Evolutionary conservation across 2,888 invertebrate genomes (phyloP).

Genomic region (Steromphala cineraria): DNA sequence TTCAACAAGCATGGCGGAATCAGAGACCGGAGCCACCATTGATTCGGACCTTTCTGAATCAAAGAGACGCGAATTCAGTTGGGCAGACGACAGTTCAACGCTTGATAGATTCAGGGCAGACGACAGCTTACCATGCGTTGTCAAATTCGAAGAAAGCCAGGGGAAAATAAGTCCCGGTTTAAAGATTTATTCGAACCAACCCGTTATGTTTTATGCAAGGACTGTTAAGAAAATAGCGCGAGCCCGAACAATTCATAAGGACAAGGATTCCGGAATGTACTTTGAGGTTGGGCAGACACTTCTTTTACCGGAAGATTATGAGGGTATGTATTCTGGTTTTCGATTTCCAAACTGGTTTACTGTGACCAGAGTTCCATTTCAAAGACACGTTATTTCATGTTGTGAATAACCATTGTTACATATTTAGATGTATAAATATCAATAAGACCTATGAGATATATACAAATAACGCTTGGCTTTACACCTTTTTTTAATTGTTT

Average conservation of each 20-base stretch:
- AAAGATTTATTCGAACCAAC: conserved; percentile 53
- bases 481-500: no score
- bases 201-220: conserved; percentile 49
- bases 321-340: conserved; percentile 34
- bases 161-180: conserved; percentile 44
- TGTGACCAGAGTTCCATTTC: no score
- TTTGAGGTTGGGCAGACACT: conserved; percentile 67
- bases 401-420: no score
- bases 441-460: no score
- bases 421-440: no score
- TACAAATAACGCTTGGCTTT: no score
- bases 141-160: conserved; percentile 34
- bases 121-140: conserved; percentile 42
- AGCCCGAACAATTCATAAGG: conserved; percentile 62
- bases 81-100: conserved; percentile 37
- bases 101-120: conserved; percentile 33
- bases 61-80: conserved; percentile 30
- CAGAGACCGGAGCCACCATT: background rate
- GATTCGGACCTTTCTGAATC: background rate
- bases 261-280: conserved; percentile 53
- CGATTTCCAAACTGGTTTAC: no score
- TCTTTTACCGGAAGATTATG: conserved; percentile 54
- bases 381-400: no score
- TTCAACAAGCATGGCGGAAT: conserved; percentile 1
- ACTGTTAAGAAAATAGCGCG: conserved; percentile 46